phyloP scores from a whole-genome alignment of 2,888 invertebrate species.

The Drosophila koepferae region DNA sequence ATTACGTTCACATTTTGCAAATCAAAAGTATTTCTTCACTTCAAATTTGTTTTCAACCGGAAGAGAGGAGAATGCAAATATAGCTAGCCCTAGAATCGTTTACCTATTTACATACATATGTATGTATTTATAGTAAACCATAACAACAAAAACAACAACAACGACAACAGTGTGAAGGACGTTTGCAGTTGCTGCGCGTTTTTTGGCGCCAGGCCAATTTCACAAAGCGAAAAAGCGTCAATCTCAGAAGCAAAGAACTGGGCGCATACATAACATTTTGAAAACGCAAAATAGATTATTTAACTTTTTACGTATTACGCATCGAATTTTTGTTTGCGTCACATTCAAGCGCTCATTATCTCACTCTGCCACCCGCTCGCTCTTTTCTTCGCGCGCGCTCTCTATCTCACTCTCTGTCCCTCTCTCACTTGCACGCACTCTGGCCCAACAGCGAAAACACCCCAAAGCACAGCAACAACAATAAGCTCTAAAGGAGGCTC shows the following conservation, averaged over 20 bases:
- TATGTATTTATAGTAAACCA: slow-evolving; percentile 31
- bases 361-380: not conserved
- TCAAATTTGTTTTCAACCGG: slow-evolving; percentile 9
- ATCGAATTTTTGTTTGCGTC: slow-evolving; percentile 49
- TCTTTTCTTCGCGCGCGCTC: not conserved
- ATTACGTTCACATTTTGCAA: slow-evolving; percentile 22
- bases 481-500: slow-evolving; percentile 71
- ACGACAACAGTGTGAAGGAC: slow-evolving; percentile 43
- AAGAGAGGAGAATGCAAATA: slow-evolving; percentile 27
- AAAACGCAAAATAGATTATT: slow-evolving; percentile 50
- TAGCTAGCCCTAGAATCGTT: slow-evolving; percentile 37
- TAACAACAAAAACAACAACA: slow-evolving; percentile 9
- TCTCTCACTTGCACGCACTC: slow-evolving; percentile 1
- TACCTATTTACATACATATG: slow-evolving; percentile 5
- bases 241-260: slow-evolving; percentile 4
- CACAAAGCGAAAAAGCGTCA: slow-evolving; percentile 3
- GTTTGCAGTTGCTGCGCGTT: slow-evolving; percentile 38
- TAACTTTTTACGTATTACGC: slow-evolving; percentile 56
- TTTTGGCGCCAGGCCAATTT: slow-evolving; percentile 52
- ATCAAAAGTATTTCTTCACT: not conserved
- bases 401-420: not conserved
- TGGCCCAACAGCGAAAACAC: slow-evolving; percentile 15
- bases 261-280: slow-evolving; percentile 53
- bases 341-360: slow-evolving; percentile 22
- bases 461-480: slow-evolving; percentile 33